phyloP scores from a whole-genome alignment of 2,888 invertebrate genomes.

The Mayetiola destructor region DNA sequence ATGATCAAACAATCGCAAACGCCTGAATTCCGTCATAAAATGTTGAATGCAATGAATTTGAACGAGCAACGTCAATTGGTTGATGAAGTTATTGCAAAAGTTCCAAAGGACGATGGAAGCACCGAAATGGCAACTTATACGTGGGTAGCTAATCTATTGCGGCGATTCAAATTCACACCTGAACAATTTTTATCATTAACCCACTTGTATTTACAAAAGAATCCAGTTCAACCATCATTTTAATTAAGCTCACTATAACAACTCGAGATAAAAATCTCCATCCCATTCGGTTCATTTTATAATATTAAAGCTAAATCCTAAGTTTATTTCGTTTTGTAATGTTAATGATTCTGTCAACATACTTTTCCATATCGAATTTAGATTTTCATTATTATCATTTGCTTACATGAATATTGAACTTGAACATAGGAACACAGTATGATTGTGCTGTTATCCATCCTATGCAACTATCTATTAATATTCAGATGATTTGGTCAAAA shows the following conservation, averaged over 20 bases:
- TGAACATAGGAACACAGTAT: no score
- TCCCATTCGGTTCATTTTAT: no score
- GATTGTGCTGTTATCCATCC: no score
- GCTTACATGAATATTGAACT: no score
- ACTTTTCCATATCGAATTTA: no score
- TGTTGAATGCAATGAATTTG: background rate
- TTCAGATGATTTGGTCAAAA: no score
- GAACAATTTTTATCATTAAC: slow-evolving; percentile 1
- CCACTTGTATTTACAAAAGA: background rate
- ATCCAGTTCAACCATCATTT: background rate
- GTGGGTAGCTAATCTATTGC: background rate
- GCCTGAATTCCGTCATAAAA: background rate
- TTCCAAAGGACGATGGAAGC: no score
- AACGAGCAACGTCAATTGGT: background rate
- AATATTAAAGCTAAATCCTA: background rate
- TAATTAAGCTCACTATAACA: background rate
- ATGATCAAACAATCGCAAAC: background rate
- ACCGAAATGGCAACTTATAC: no score
- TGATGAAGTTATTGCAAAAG: background rate
- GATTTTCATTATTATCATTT: no score
- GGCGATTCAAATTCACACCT: background rate
- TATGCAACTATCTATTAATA: no score
- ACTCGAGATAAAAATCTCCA: no score
- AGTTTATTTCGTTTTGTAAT: background rate
- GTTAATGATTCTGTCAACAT: no score